phyloP scores from a whole-genome alignment of 1,140 invertebrate genomes.

The Ips nitidus region DNA sequence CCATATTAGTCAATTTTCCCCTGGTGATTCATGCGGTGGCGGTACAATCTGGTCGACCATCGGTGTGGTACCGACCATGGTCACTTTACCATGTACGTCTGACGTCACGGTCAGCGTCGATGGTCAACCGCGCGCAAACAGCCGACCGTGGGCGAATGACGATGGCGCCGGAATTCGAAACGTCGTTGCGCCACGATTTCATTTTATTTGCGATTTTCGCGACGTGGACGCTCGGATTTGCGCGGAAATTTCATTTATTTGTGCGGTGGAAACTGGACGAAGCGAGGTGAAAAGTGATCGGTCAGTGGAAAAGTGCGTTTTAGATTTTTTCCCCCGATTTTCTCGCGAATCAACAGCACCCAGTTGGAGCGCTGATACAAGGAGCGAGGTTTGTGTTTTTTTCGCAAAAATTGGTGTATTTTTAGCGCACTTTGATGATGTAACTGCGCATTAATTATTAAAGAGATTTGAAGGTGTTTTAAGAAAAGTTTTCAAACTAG shows the following conservation, averaged over 20 bases:
- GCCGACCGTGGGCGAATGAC: slow-evolving; percentile 13
- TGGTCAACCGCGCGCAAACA: slow-evolving; percentile 17
- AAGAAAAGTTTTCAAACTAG: too few species aligned
- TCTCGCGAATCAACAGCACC: too few species aligned
- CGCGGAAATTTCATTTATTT: slow-evolving; percentile 5
- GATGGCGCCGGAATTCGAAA: slow-evolving; percentile 21
- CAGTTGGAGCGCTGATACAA: too few species aligned
- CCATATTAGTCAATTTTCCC: too few species aligned
- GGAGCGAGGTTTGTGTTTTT: too few species aligned
- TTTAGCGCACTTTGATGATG: too few species aligned
- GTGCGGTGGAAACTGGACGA: background rate
- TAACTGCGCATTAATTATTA: too few species aligned
- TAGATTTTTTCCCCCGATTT: too few species aligned
- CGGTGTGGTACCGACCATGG: slow-evolving; percentile 9
- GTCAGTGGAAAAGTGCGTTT: background rate
- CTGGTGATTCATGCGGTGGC: too few species aligned
- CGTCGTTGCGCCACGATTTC: slow-evolving; percentile 3
- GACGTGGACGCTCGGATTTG: background rate
- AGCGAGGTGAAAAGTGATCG: background rate
- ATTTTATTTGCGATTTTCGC: slow-evolving; percentile 9
- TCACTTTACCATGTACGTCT: slow-evolving; percentile 21
- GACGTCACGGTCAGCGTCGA: slow-evolving; percentile 24
- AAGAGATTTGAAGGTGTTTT: too few species aligned
- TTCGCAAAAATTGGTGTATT: too few species aligned
- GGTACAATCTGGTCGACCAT: background rate